Percentiles rank a stretch among this genome's conserved stretches.
These are phyloP conservation scores for Artibeus jamaicensis DNA, from an alignment of 2,797 vertebrate genomes.

Conservation along the genomic window DNA sequence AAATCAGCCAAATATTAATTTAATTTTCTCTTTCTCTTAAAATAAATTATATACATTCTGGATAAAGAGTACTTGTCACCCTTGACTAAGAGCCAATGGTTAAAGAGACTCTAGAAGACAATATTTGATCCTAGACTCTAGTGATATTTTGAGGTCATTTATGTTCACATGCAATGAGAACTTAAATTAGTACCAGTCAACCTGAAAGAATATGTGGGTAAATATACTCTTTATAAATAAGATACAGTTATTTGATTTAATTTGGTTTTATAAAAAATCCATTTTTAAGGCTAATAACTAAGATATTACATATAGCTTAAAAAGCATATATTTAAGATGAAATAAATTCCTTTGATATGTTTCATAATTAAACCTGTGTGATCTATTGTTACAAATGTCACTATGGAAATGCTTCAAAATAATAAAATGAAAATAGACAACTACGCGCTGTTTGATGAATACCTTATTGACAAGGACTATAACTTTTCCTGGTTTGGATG, in stretches of 20 bases:
- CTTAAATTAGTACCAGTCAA: neutral
- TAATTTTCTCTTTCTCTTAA: slow-evolving; percentile 34
- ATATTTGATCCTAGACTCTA: neutral
- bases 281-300: slow-evolving; percentile 13
- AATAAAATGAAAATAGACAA: neutral
- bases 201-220: neutral
- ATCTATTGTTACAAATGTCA: neutral
- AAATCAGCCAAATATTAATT: slow-evolving; percentile 14
- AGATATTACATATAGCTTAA: neutral
- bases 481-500: slow-evolving; percentile 87
- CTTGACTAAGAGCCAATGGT: neutral
- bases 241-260: neutral
- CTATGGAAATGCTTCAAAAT: neutral
- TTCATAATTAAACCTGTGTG: neutral
- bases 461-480: slow-evolving; percentile 98
- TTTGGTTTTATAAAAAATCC: neutral
- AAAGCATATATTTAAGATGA: slow-evolving; percentile 1
- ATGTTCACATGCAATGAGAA: neutral
- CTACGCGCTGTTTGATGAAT: slow-evolving; percentile 36
- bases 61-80: neutral
- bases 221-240: neutral
- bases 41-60: neutral
- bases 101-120: neutral
- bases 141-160: neutral
- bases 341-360: neutral